Conservation (phyloP, 2,797 vertebrate genomes). For the Halcyon leucocephala region DNA sequence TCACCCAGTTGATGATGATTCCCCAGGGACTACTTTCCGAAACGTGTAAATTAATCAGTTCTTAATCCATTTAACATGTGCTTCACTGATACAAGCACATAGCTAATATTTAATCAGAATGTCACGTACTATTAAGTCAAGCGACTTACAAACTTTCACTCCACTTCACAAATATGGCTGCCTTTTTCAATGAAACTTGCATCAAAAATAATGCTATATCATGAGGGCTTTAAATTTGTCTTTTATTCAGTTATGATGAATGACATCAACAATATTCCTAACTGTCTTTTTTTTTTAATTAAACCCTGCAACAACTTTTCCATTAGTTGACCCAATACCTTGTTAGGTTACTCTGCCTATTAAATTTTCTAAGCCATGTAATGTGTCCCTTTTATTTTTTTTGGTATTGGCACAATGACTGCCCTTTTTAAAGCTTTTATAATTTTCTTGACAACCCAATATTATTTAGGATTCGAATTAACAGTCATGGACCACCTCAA, state of each 20-base stretch:
- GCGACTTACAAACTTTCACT: constrained; percentile 15
- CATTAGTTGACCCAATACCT: neutral
- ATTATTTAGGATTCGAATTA: neutral
- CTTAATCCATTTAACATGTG: constrained; percentile 69
- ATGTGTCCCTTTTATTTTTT: neutral
- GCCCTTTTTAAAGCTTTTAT: neutral
- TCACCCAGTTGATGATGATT: constrained; percentile 65
- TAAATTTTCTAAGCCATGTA: neutral
- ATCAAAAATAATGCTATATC: neutral
- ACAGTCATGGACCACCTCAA: neutral
- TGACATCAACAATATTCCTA: neutral
- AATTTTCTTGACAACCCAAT: neutral
- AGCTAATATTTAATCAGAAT: constrained; percentile 64
- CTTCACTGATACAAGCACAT: constrained; percentile 53
- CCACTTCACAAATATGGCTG: neutral
- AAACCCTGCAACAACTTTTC: neutral
- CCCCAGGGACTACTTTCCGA: constrained; percentile 34
- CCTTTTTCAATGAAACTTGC: neutral
- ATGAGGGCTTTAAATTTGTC: neutral
- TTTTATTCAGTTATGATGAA: neutral
- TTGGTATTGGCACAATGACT: neutral
- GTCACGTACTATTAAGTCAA: constrained; percentile 6
- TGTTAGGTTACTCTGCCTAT: neutral
- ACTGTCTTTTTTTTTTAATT: neutral
- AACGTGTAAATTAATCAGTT: constrained; percentile 62